Evolutionary conservation across 1,140 invertebrate species (phyloP).

Genomic region (Phenacoccus solenopsis): DNA sequence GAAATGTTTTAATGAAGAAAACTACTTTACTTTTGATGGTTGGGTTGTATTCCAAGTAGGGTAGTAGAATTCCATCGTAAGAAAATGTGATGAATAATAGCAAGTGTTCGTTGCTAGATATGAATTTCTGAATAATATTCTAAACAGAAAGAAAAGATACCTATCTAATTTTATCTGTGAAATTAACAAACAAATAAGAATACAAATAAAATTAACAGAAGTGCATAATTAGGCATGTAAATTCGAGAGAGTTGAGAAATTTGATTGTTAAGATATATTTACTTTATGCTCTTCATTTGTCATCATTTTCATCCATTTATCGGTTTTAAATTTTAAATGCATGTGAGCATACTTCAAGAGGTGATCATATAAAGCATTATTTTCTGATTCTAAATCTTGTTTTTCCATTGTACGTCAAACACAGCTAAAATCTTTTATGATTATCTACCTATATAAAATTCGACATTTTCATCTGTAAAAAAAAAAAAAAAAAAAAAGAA

Average conservation of each 20-base stretch:
- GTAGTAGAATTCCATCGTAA: background rate
- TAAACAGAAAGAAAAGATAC: background rate
- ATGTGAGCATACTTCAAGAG: background rate
- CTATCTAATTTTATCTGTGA: background rate
- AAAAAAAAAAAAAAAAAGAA: too few species aligned
- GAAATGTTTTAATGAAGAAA: background rate
- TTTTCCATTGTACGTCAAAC: background rate
- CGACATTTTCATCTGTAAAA: too few species aligned
- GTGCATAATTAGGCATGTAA: too few species aligned
- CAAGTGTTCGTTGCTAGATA: background rate
- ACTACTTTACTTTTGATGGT: background rate
- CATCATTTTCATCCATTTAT: slow-evolving; percentile 8
- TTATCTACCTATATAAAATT: too few species aligned
- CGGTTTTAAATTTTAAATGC: background rate
- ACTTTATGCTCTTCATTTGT: slow-evolving; percentile 1
- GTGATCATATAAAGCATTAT: background rate
- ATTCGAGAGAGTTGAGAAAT: too few species aligned
- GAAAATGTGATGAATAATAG: background rate
- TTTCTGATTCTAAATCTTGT: background rate
- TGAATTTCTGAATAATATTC: background rate
- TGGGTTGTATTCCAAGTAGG: background rate
- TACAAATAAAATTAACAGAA: background rate
- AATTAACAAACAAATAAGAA: background rate
- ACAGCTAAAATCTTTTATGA: too few species aligned
- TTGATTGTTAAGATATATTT: background rate